A percentile compares a stretch with the other conserved stretches of the same genome.
Evolutionary conservation across 2,888 invertebrate species (phyloP).

Genomic region (Nysson spinosus): DNA sequence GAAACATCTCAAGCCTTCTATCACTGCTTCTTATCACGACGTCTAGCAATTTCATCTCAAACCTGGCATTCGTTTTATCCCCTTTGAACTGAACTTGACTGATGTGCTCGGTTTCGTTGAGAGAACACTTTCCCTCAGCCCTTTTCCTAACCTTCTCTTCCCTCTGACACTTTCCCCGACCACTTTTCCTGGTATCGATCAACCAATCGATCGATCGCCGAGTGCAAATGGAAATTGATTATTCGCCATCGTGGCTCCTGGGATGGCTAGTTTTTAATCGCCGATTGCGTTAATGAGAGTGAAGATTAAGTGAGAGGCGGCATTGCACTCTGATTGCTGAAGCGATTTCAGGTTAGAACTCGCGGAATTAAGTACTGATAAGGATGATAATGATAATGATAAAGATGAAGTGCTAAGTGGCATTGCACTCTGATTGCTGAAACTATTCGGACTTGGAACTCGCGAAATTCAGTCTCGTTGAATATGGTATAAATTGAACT

Average conservation of each 20-base stretch:
- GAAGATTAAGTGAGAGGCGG: too few relatives aligned
- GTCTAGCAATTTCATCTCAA: conserved; percentile 25
- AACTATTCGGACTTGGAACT: too few relatives aligned
- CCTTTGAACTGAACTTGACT: conserved; percentile 36
- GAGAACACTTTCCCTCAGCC: conserved; percentile 6
- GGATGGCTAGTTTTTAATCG: conserved; percentile 24
- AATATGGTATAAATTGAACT: too few relatives aligned
- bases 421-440: too few relatives aligned
- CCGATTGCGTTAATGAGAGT: too few relatives aligned
- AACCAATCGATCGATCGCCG: conserved; percentile 24
- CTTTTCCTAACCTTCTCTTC: conserved; percentile 12
- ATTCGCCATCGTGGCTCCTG: conserved; percentile 9
- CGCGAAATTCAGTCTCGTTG: too few relatives aligned
- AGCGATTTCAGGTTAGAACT: too few relatives aligned
- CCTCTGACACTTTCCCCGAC: not conserved
- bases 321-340: too few relatives aligned
- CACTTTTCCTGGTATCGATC: conserved; percentile 18
- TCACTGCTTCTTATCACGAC: not conserved
- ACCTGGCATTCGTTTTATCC: conserved; percentile 27
- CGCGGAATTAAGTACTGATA: too few relatives aligned
- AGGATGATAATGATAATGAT: too few relatives aligned
- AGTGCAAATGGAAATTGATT: conserved; percentile 42
- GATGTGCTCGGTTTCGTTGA: conserved; percentile 13
- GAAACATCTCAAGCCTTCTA: too few relatives aligned
- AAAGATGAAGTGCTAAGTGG: too few relatives aligned